These are phyloP conservation scores for Mesaphorura yosii DNA, from an alignment of 1,140 invertebrate genomes.

Conservation along the genomic window DNA sequence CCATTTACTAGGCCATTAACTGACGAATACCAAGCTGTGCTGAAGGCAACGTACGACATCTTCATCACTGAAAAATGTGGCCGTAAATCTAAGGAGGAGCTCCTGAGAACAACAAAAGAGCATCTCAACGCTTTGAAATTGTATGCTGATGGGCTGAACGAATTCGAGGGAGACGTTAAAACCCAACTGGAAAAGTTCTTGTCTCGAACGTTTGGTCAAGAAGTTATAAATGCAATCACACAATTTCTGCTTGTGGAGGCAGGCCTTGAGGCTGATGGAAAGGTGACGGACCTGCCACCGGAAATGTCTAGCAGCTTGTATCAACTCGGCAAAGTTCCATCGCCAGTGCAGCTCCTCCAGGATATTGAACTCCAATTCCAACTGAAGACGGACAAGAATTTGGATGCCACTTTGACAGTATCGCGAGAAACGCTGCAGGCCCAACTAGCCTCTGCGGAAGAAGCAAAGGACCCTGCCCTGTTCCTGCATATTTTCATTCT, in stretches of 20 bases:
- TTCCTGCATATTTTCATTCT: slow-evolving; percentile 68
- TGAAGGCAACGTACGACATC: slow-evolving; percentile 20
- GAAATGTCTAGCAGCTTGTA: not conserved
- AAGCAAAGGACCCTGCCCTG: slow-evolving; percentile 59
- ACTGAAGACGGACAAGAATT: slow-evolving; percentile 44
- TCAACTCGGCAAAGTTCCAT: not conserved
- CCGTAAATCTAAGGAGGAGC: slow-evolving; percentile 17
- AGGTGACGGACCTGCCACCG: slow-evolving; percentile 3
- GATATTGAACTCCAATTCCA: slow-evolving; percentile 57
- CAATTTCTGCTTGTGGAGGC: slow-evolving; percentile 21
- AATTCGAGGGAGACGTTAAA: slow-evolving; percentile 24
- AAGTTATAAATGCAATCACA: slow-evolving; percentile 12
- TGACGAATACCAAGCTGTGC: slow-evolving; percentile 24
- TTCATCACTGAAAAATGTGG: slow-evolving; percentile 26
- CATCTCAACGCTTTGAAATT: slow-evolving; percentile 15
- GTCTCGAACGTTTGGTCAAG: slow-evolving; percentile 19
- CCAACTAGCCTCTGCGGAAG: slow-evolving; percentile 49
- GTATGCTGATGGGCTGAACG: slow-evolving; percentile 19
- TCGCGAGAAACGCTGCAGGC: slow-evolving; percentile 70
- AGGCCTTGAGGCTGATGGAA: slow-evolving; percentile 31
- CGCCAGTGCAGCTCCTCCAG: slow-evolving; percentile 58
- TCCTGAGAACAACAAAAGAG: slow-evolving; percentile 18
- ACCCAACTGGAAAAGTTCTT: slow-evolving; percentile 28
- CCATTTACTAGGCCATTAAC: slow-evolving; percentile 15
- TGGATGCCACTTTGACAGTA: slow-evolving; percentile 54